phyloP scores from a whole-genome alignment of 2,888 invertebrate species.

The Spilarctia lutea region DNA sequence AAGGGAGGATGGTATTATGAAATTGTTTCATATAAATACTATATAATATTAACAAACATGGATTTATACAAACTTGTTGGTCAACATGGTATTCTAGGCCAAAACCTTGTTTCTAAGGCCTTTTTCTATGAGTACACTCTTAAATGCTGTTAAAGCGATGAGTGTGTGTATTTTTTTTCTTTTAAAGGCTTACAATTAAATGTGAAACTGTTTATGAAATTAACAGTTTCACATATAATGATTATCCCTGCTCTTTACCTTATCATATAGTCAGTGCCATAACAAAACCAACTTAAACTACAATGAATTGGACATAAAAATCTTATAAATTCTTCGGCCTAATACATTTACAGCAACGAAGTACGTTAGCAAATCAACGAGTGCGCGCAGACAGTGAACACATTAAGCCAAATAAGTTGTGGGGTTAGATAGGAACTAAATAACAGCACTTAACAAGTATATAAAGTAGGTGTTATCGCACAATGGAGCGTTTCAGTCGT shows the following conservation, averaged over 20 bases:
- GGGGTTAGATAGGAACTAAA: constrained; percentile 46
- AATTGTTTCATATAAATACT: background rate
- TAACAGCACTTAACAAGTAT: constrained; percentile 55
- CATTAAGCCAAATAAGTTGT: constrained; percentile 46
- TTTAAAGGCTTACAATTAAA: too few relatives aligned
- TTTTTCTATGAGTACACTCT: too few relatives aligned
- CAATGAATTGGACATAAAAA: constrained; percentile 3
- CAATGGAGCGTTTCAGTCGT: constrained; percentile 66
- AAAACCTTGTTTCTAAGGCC: too few relatives aligned
- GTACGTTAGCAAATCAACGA: constrained; percentile 26
- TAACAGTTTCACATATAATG: background rate
- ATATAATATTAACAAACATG: background rate
- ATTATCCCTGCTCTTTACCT: background rate
- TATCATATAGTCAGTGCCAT: background rate
- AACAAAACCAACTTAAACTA: background rate
- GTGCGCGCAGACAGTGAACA: constrained; percentile 28
- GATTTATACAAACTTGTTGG: too few relatives aligned
- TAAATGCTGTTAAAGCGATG: too few relatives aligned
- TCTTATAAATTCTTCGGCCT: constrained; percentile 2
- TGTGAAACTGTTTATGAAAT: too few relatives aligned
- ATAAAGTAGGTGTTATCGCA: constrained; percentile 58
- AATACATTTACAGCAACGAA: constrained; percentile 22
- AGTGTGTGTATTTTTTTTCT: too few relatives aligned
- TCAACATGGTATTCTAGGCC: too few relatives aligned
- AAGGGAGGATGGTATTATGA: background rate